phyloP scores from a whole-genome alignment of 2,888 invertebrate species.

The Drepana falcataria region DNA sequence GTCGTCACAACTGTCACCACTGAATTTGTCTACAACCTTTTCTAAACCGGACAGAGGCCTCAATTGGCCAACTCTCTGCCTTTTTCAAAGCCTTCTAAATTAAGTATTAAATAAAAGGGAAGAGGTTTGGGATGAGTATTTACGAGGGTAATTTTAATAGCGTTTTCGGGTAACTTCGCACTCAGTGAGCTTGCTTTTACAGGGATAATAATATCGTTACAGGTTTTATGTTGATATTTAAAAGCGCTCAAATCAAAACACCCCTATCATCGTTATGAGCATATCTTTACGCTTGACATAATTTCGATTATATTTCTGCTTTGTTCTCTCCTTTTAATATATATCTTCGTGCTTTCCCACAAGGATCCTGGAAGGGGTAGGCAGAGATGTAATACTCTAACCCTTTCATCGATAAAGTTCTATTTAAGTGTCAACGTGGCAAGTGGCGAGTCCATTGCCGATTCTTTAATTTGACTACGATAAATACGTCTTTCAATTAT shows the following conservation, averaged over 20 bases:
- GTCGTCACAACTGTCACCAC: neutral
- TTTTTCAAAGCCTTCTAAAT: slow-evolving; percentile 25
- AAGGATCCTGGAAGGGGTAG: too few relatives aligned
- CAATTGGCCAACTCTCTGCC: slow-evolving; percentile 8
- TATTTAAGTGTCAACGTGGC: too few relatives aligned
- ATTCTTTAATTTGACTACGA: too few relatives aligned
- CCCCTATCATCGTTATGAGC: neutral
- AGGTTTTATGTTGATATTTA: slow-evolving; percentile 1
- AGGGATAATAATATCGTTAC: neutral
- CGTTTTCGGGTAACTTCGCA: slow-evolving; percentile 18
- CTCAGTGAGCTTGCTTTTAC: slow-evolving; percentile 3
- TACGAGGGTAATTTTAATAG: slow-evolving; percentile 26
- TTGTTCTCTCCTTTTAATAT: too few relatives aligned
- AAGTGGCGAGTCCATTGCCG: too few relatives aligned
- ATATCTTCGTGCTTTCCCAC: too few relatives aligned
- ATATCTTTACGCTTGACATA: neutral
- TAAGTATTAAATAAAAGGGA: slow-evolving; percentile 33
- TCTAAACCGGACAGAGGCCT: neutral
- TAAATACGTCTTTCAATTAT: too few relatives aligned
- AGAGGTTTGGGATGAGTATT: slow-evolving; percentile 21
- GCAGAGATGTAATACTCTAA: too few relatives aligned
- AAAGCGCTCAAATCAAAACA: neutral
- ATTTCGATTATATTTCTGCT: neutral
- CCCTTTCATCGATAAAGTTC: too few relatives aligned
- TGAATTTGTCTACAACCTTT: neutral